A percentile compares a stretch with the other conserved stretches of the same genome.
These are phyloP conservation scores for Acarapis woodi DNA, from an alignment of 1,140 invertebrate species.

Conservation along the genomic window DNA sequence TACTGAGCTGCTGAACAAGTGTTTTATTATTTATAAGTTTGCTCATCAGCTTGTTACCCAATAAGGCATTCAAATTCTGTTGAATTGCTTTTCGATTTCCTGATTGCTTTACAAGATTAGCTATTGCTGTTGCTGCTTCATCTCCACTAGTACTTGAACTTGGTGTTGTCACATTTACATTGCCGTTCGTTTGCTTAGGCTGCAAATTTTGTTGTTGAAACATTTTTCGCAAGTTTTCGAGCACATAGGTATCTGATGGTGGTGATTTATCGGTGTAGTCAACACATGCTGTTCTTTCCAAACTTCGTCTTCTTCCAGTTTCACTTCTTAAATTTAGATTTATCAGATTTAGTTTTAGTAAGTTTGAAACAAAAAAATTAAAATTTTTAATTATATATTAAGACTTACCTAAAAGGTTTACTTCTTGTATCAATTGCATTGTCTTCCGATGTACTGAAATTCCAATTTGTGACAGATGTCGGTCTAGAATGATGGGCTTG, in stretches of 20 bases:
- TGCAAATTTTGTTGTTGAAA: constrained; percentile 48
- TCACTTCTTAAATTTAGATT: constrained; percentile 3
- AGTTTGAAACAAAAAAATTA: no score
- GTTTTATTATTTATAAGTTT: no score
- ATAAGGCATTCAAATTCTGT: no score
- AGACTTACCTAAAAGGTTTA: no score
- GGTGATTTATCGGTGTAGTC: constrained; percentile 26
- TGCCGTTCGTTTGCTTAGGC: no score
- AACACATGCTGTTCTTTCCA: constrained; percentile 33
- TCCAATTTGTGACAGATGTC: constrained; percentile 1
- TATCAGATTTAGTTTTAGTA: background rate
- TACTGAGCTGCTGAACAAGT: no score
- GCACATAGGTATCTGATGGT: constrained; percentile 7
- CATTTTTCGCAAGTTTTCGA: no score
- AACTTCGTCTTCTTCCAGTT: constrained; percentile 13
- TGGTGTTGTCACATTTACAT: no score
- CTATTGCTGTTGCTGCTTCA: background rate
- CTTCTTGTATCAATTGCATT: background rate
- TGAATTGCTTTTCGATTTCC: no score
- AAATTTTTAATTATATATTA: no score
- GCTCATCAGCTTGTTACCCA: no score
- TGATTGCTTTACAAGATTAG: background rate
- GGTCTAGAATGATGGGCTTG: no score
- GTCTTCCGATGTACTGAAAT: background rate
- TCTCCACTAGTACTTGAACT: background rate